These are phyloP conservation scores for Odontomachus brunneus DNA, from an alignment of 1,140 invertebrate species.

Conservation along the genomic window DNA sequence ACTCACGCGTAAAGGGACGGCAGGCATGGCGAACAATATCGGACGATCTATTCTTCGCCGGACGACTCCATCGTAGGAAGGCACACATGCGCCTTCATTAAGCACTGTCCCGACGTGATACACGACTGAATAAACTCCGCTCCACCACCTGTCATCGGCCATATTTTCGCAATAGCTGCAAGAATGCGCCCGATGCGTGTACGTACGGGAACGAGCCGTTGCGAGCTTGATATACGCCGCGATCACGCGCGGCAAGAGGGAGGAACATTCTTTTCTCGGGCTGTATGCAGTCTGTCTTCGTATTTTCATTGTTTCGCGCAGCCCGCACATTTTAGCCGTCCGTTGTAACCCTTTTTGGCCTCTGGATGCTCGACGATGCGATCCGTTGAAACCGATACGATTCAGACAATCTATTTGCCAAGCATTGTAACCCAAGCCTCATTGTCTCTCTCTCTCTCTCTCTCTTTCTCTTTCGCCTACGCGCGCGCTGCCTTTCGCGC, in stretches of 20 bases:
- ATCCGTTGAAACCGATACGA: conserved; percentile 72
- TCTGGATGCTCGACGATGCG: conserved; percentile 58
- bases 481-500: neutral
- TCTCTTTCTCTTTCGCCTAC: neutral
- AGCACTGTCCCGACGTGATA: conserved; percentile 24
- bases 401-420: conserved; percentile 79
- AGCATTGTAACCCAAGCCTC: conserved; percentile 79
- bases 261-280: neutral
- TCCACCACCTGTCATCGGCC: conserved; percentile 4
- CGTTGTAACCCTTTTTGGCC: conserved; percentile 69
- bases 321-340: conserved; percentile 59
- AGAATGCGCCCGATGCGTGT: neutral
- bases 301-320: conserved; percentile 45
- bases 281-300: conserved; percentile 17
- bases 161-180: conserved; percentile 22
- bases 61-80: conserved; percentile 16
- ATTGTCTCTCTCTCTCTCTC: conserved; percentile 70
- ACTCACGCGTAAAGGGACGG: conserved; percentile 12
- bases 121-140: conserved; percentile 34
- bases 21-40: conserved; percentile 6
- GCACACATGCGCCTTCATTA: conserved; percentile 24
- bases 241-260: neutral
- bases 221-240: conserved; percentile 16
- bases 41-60: neutral
- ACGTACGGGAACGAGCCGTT: conserved; percentile 5